Percentiles rank a stretch among this genome's conserved stretches.
These are phyloP conservation scores for Physella acuta DNA, from an alignment of 1,140 invertebrate genomes.

Conservation along the genomic window DNA sequence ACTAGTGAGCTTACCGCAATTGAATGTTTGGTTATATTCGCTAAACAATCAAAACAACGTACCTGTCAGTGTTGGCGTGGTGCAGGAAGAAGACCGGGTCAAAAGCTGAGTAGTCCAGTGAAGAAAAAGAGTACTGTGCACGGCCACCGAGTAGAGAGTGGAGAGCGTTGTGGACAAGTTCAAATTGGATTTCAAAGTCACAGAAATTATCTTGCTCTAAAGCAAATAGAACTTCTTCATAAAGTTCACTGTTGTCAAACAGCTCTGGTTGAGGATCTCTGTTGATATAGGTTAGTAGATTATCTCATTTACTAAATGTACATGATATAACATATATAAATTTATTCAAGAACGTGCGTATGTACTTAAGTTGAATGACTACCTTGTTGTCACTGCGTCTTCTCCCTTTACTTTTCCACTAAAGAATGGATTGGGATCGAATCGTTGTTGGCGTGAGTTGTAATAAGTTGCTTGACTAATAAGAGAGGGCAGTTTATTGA, in stretches of 20 bases:
- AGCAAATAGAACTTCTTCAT: constrained; percentile 28
- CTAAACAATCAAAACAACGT: background rate
- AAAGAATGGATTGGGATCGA: constrained; percentile 35
- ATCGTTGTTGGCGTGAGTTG: constrained; percentile 26
- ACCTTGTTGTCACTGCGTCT: constrained; percentile 23
- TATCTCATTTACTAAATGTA: too few species aligned
- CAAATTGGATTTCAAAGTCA: constrained; percentile 38
- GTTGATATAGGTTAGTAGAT: too few species aligned
- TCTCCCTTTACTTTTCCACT: constrained; percentile 21
- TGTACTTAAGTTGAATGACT: too few species aligned
- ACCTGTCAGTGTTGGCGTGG: constrained; percentile 31
- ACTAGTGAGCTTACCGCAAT: too few species aligned
- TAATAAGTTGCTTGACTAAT: constrained; percentile 27
- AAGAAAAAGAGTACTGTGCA: constrained; percentile 26
- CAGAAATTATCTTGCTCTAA: constrained; percentile 34
- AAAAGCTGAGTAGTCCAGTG: constrained; percentile 32
- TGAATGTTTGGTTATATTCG: too few species aligned
- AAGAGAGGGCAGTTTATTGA: constrained; percentile 24
- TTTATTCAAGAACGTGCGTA: too few species aligned
- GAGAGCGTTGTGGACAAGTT: constrained; percentile 32
- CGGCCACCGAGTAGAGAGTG: constrained; percentile 28
- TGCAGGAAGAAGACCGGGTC: constrained; percentile 36
- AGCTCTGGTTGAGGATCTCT: constrained; percentile 31
- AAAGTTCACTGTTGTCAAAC: constrained; percentile 24
- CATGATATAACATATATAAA: too few species aligned